A percentile compares a stretch with the other conserved stretches of the same genome.
Evolutionary conservation across 2,888 invertebrate genomes (phyloP).

Genomic region (Lagria hirta): DNA sequence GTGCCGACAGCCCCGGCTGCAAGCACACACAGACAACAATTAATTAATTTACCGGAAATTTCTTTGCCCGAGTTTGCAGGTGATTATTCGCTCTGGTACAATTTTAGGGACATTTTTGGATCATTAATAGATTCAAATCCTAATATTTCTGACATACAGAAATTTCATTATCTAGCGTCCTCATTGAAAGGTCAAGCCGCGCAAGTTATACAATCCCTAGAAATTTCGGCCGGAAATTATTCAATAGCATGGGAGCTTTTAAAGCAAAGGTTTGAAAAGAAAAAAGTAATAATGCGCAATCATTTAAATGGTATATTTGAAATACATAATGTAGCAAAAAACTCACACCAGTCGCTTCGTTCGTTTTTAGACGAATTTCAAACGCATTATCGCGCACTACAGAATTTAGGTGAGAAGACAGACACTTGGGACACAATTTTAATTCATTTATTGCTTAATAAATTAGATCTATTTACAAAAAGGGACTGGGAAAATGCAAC

Average conservation of each 20-base stretch:
- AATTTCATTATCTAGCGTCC: conserved; percentile 19
- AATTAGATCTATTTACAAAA: neutral
- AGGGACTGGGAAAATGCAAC: neutral
- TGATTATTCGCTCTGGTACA: conserved; percentile 14
- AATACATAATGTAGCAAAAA: neutral
- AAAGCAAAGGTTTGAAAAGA: conserved; percentile 18
- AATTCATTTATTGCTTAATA: neutral
- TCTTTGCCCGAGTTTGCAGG: conserved; percentile 16
- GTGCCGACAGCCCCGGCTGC: too few species aligned
- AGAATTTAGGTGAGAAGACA: neutral
- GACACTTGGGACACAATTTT: neutral
- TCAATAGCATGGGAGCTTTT: conserved; percentile 19
- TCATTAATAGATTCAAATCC: conserved; percentile 9
- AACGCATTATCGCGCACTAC: neutral
- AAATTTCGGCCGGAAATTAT: conserved; percentile 19
- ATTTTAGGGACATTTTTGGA: conserved; percentile 16
- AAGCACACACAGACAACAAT: too few species aligned
- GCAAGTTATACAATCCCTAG: conserved; percentile 20
- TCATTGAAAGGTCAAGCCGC: conserved; percentile 18
- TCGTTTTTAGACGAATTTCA: neutral
- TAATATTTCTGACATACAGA: conserved; percentile 14
- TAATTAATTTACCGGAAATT: conserved; percentile 21
- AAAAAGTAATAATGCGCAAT: too few species aligned
- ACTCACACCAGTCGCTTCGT: neutral
- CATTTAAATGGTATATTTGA: conserved; percentile 18